phyloP scores from a whole-genome alignment of 1,140 invertebrate species.

The Drosophila bifasciata region DNA sequence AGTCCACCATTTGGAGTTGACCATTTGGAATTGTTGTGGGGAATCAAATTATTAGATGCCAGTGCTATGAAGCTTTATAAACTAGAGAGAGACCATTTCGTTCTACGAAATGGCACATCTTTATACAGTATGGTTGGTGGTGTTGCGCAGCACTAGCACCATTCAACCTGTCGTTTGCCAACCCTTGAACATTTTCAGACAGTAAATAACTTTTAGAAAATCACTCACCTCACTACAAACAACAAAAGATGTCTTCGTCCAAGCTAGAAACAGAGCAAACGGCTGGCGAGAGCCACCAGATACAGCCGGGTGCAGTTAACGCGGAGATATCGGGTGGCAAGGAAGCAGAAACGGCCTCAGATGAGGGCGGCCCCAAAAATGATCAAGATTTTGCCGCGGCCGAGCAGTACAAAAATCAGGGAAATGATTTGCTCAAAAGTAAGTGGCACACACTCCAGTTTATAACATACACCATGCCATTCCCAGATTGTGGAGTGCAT shows the following conservation, averaged over 20 bases:
- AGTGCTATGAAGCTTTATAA: no score
- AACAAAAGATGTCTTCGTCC: slow-evolving; percentile 68
- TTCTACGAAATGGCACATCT: no score
- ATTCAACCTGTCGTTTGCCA: slow-evolving; percentile 46
- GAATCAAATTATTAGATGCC: no score
- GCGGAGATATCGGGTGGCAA: slow-evolving; percentile 50
- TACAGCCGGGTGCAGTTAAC: slow-evolving; percentile 19
- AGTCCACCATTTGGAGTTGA: no score
- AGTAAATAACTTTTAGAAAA: slow-evolving; percentile 75
- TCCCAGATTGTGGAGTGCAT: background rate
- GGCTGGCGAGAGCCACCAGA: slow-evolving; percentile 45
- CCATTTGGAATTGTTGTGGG: no score
- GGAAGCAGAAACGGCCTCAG: slow-evolving; percentile 42
- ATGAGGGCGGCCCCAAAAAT: slow-evolving; percentile 34
- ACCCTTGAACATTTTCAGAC: slow-evolving; percentile 65
- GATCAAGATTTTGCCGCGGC: slow-evolving; percentile 85
- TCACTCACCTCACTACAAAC: slow-evolving; percentile 60
- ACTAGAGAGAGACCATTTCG: no score
- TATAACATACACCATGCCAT: background rate
- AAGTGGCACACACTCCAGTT: slow-evolving; percentile 70
- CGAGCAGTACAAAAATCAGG: slow-evolving; percentile 92
- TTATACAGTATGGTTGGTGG: no score
- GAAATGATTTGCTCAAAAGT: slow-evolving; percentile 95
- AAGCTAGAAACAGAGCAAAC: slow-evolving; percentile 63
- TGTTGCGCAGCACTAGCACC: slow-evolving; percentile 48